These are phyloP conservation scores for Eulacestoma nigropectus DNA, from an alignment of 2,113 vertebrate genomes.

Conservation along the genomic window DNA sequence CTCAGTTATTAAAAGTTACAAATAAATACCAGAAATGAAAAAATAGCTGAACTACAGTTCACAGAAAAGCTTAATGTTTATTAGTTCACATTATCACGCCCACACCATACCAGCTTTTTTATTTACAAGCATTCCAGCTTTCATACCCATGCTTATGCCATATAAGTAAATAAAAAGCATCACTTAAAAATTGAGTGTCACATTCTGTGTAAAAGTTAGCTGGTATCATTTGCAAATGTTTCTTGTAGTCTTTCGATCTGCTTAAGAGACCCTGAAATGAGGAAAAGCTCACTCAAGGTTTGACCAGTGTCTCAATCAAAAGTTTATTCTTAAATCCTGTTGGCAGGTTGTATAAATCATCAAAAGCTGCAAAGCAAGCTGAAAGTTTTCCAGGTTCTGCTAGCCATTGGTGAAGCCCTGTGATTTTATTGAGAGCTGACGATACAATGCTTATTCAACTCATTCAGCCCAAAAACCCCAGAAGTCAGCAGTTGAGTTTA, in stretches of 20 bases:
- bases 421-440: neutral
- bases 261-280: neutral
- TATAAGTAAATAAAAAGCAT: neutral
- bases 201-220: neutral
- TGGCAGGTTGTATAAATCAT: neutral
- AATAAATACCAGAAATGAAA: neutral
- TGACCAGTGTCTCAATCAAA: neutral
- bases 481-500: neutral
- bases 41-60: neutral
- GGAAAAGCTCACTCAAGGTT: neutral
- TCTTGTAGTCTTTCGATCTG: neutral
- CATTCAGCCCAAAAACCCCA: neutral
- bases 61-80: neutral
- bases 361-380: neutral
- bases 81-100: neutral
- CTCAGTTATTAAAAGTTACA: neutral
- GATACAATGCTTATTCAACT: neutral
- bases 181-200: neutral
- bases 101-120: neutral
- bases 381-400: neutral
- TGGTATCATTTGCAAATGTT: neutral
- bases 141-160: neutral
- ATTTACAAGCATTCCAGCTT: neutral
- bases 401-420: neutral
- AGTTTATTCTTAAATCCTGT: neutral